phyloP scores from a whole-genome alignment of 1,140 invertebrate genomes.

The Goniozus legneri region DNA sequence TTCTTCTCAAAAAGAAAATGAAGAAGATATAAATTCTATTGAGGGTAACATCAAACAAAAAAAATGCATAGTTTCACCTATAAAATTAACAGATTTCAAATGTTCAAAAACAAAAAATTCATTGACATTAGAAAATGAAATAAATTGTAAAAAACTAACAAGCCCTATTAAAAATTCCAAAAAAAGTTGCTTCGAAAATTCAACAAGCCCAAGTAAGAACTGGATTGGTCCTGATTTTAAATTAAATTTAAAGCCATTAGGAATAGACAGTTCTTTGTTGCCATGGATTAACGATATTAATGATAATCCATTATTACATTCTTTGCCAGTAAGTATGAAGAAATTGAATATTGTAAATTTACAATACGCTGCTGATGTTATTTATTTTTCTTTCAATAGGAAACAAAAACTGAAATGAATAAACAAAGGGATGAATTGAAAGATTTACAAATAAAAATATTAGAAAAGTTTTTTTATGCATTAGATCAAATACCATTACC shows the following conservation, averaged over 20 bases:
- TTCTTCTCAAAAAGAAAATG: too few species aligned
- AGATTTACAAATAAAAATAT: slow-evolving; percentile 36
- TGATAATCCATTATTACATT: slow-evolving; percentile 18
- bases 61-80: too few species aligned
- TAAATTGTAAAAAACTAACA: neutral
- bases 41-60: too few species aligned
- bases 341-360: neutral
- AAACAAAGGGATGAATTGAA: slow-evolving; percentile 25
- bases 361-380: neutral
- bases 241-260: slow-evolving; percentile 28
- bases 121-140: slow-evolving; percentile 2
- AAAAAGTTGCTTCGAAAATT: neutral
- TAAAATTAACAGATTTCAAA: too few species aligned
- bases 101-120: neutral
- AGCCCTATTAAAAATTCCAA: slow-evolving; percentile 14
- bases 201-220: slow-evolving; percentile 1
- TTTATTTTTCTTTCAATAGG: slow-evolving; percentile 17
- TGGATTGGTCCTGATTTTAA: slow-evolving; percentile 24
- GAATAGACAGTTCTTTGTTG: slow-evolving; percentile 27
- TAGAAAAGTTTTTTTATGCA: slow-evolving; percentile 34
- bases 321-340: slow-evolving; percentile 22
- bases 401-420: slow-evolving; percentile 27
- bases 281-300: slow-evolving; percentile 29
- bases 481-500: slow-evolving; percentile 37
- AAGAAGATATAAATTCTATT: too few species aligned